A percentile compares a stretch with the other conserved stretches of the same genome.
phyloP scores from a whole-genome alignment of 2,888 invertebrate genomes.

The Patella pellucida region DNA sequence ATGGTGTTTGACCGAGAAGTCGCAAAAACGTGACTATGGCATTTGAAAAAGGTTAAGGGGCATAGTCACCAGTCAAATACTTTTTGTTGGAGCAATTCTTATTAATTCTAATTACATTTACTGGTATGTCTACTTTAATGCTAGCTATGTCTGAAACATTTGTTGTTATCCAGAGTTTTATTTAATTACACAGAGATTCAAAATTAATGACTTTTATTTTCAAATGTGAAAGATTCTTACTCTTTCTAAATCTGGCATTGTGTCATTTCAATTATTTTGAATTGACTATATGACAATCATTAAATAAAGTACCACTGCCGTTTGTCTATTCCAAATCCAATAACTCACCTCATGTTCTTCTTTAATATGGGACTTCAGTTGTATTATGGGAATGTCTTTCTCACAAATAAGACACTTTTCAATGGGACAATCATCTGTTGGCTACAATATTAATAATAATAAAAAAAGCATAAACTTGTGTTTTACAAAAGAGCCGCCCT shows the following conservation, averaged over 20 bases:
- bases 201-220: not conserved
- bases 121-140: conserved; percentile 4
- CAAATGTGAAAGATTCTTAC: conserved; percentile 3
- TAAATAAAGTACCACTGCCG: not conserved
- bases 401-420: conserved; percentile 8
- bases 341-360: conserved; percentile 11
- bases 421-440: conserved; percentile 11
- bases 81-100: not conserved
- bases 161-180: conserved; percentile 6
- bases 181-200: conserved; percentile 10
- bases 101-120: not conserved
- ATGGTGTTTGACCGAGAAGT: too few relatives aligned
- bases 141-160: conserved; percentile 8
- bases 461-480: conserved; percentile 10
- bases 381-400: conserved; percentile 8
- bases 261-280: conserved; percentile 7
- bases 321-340: conserved; percentile 7
- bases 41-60: not conserved
- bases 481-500: not conserved
- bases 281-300: conserved; percentile 8
- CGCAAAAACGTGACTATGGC: too few relatives aligned
- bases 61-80: not conserved
- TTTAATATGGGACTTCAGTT: conserved; percentile 7
- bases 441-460: conserved; percentile 4
- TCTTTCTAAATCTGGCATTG: conserved; percentile 1